Conservation (phyloP, 2,888 invertebrate species). For the Dolomedes plantarius region DNA sequence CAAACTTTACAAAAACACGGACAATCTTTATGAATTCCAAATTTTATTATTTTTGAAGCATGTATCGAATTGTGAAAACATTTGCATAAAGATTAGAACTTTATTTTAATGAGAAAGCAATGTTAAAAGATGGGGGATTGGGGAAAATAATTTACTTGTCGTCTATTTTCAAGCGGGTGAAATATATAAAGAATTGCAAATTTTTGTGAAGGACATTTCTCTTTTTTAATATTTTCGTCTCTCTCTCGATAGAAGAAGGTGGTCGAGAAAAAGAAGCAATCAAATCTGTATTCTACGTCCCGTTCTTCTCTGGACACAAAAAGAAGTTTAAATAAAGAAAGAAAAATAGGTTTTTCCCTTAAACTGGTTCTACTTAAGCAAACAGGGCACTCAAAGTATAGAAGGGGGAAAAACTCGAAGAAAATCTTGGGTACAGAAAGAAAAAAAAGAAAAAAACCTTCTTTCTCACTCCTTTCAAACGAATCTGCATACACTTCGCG, state of each 20-base stretch:
- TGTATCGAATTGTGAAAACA: slow-evolving; percentile 12
- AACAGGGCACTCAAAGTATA: slow-evolving; percentile 28
- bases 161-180: not conserved
- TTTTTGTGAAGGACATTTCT: not conserved
- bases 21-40: not conserved
- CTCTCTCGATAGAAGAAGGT: no score
- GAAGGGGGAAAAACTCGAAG: slow-evolving; percentile 15
- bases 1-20: not conserved
- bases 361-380: slow-evolving; percentile 46
- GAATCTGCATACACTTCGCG: slow-evolving; percentile 63
- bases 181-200: not conserved
- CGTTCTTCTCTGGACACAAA: not conserved
- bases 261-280: slow-evolving; percentile 28
- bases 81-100: slow-evolving; percentile 44
- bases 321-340: slow-evolving; percentile 3
- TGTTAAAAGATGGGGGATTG: slow-evolving; percentile 19
- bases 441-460: slow-evolving; percentile 27
- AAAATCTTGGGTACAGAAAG: not conserved
- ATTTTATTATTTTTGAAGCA: not conserved
- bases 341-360: slow-evolving; percentile 19
- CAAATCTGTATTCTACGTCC: slow-evolving; percentile 29
- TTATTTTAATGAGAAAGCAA: slow-evolving; percentile 51
- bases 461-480: slow-evolving; percentile 52
- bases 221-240: not conserved
- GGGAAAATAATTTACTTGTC: not conserved